These are phyloP conservation scores for Drosophila nigrodunni DNA, from an alignment of 1,140 invertebrate genomes.

Conservation along the genomic window DNA sequence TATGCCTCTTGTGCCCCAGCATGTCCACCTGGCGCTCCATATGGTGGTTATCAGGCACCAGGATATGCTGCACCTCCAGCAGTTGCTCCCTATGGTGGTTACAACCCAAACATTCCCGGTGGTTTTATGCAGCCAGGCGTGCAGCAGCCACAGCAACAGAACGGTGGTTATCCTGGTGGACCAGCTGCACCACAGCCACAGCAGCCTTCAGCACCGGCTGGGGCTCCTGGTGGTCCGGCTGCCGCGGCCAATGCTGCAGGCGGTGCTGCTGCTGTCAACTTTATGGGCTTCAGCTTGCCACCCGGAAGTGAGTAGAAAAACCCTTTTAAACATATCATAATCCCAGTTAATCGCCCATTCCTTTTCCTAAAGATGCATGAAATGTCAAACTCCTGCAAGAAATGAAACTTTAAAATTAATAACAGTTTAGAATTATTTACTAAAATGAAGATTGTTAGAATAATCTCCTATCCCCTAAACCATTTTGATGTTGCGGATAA, in stretches of 20 bases:
- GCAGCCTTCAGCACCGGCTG: conserved; percentile 48
- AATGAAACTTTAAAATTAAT: neutral
- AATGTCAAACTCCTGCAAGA: conserved; percentile 17
- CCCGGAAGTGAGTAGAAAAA: conserved; percentile 74
- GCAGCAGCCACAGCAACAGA: conserved; percentile 62
- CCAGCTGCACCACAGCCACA: conserved; percentile 38
- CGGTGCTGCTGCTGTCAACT: conserved; percentile 50
- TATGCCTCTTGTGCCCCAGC: conserved; percentile 57
- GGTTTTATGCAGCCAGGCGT: conserved; percentile 64
- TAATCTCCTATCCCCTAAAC: neutral
- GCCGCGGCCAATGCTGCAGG: conserved; percentile 50
- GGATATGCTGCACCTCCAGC: conserved; percentile 36
- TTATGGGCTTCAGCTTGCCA: conserved; percentile 78
- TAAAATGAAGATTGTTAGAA: neutral
- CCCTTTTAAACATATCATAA: neutral
- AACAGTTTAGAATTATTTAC: neutral
- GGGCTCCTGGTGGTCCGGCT: neutral
- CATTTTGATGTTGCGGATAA: conserved; percentile 24
- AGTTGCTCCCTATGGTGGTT: conserved; percentile 50
- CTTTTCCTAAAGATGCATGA: conserved; percentile 13
- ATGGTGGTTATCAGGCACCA: conserved; percentile 47
- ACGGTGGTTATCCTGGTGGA: conserved; percentile 50
- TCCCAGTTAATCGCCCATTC: neutral
- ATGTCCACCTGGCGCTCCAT: conserved; percentile 45
- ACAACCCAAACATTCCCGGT: conserved; percentile 60